Percentiles rank a stretch among this genome's conserved stretches.
Conservation (phyloP, 2,113 vertebrate genomes). For the Tringa solitaria region DNA sequence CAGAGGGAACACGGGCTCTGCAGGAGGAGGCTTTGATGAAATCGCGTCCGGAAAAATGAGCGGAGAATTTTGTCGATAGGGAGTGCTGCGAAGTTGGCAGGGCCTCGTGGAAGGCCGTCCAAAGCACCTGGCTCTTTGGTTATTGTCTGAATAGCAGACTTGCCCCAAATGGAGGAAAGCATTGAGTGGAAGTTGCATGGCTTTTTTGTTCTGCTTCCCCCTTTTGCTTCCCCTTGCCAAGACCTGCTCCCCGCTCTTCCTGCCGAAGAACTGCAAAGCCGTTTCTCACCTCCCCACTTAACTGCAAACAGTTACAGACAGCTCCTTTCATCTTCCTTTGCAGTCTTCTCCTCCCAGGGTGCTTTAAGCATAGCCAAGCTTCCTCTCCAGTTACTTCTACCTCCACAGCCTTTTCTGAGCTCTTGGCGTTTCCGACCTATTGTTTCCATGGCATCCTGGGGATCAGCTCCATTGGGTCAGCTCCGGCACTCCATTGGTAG, state of each 20-base stretch:
- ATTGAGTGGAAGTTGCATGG: conserved; percentile 23
- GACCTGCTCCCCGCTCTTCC: background rate
- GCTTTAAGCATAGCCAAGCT: background rate
- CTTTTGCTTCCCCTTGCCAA: conserved; percentile 14
- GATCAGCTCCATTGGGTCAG: background rate
- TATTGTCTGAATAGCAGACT: background rate
- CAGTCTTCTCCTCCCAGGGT: background rate
- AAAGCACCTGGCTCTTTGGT: conserved; percentile 56
- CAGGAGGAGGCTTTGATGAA: background rate
- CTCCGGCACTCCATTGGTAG: background rate
- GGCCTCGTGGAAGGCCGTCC: background rate
- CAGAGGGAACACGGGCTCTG: background rate
- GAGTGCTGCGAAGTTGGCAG: conserved; percentile 27
- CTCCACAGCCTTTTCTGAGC: background rate
- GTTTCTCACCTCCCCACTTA: background rate
- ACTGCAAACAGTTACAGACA: background rate
- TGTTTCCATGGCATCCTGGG: background rate
- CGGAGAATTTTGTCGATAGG: background rate
- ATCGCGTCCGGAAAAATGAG: background rate
- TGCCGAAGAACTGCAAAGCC: background rate
- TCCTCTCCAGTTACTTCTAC: background rate
- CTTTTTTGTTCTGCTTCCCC: conserved; percentile 37
- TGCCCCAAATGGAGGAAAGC: background rate
- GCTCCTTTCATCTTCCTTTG: conserved; percentile 13
- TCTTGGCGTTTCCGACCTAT: background rate